Percentiles rank a stretch among this genome's conserved stretches.
Evolutionary conservation across 2,113 vertebrate genomes (phyloP).

Genomic region (Cyprinodon tularosa): DNA sequence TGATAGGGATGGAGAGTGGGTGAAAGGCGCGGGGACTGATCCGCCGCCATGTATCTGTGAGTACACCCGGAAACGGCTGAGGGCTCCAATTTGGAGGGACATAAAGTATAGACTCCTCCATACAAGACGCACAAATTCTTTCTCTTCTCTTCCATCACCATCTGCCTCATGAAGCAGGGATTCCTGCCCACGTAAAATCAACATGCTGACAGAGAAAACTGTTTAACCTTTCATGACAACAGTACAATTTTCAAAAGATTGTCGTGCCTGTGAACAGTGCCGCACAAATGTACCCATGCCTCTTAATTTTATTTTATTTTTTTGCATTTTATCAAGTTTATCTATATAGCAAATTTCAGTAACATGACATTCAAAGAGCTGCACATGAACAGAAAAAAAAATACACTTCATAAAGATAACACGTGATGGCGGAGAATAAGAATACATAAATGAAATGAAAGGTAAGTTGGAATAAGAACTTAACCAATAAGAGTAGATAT

Average conservation of each 20-base stretch:
- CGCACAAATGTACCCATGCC: neutral
- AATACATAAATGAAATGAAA: no score
- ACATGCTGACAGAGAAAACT: constrained; percentile 2
- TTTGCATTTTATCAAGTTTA: no score
- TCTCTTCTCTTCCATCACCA: constrained; percentile 25
- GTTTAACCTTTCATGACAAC: neutral
- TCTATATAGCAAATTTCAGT: no score
- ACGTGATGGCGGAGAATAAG: no score
- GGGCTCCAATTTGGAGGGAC: constrained; percentile 65
- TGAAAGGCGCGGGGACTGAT: constrained; percentile 40
- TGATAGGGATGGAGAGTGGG: constrained; percentile 21
- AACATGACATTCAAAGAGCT: no score
- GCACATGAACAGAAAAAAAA: no score
- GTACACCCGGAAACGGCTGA: constrained; percentile 43
- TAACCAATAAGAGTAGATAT: no score
- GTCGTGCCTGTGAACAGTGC: constrained; percentile 3
- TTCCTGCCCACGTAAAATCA: constrained; percentile 22
- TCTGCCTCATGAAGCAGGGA: constrained; percentile 54
- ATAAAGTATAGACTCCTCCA: constrained; percentile 55
- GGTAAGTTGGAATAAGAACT: no score
- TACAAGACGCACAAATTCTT: constrained; percentile 35
- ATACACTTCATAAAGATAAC: no score
- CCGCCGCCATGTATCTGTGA: constrained; percentile 57
- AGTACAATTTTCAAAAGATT: neutral
- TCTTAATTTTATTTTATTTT: neutral